Conservation (phyloP, 2,113 vertebrate species). For the Aix galericulata region DNA sequence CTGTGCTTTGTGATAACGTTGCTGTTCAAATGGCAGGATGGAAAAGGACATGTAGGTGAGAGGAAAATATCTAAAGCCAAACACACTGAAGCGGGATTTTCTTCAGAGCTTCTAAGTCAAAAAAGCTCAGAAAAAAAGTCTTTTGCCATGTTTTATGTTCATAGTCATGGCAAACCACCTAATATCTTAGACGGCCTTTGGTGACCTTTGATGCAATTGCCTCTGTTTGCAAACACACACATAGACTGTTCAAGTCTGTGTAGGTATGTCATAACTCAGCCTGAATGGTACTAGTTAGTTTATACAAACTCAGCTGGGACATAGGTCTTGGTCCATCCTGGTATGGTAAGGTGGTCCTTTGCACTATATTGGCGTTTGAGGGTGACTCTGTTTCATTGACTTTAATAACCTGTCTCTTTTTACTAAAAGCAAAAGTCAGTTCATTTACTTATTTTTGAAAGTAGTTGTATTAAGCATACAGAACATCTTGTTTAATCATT, state of each 20-base stretch:
- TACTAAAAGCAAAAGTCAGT: not conserved
- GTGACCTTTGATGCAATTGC: not conserved
- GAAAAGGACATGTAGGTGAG: not conserved
- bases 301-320: not conserved
- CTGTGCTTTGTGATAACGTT: not conserved
- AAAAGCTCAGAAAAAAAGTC: not conserved
- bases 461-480: not conserved
- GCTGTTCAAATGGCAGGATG: not conserved
- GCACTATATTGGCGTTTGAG: not conserved
- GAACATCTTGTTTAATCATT: not conserved
- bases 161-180: not conserved
- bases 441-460: not conserved
- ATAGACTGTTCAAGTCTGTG: not conserved
- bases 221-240: not conserved
- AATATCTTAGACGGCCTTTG: rapidly evolving
- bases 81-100: not conserved
- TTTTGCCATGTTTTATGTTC: rapidly evolving
- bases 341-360: not conserved
- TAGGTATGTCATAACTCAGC: not conserved
- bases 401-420: not conserved
- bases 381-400: not conserved
- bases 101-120: not conserved
- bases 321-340: not conserved
- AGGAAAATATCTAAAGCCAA: not conserved
- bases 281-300: not conserved